Percentiles rank a stretch among this genome's conserved stretches.
Evolutionary conservation across 2,797 vertebrate species (phyloP).

Genomic region (Ptychadena robeensis): DNA sequence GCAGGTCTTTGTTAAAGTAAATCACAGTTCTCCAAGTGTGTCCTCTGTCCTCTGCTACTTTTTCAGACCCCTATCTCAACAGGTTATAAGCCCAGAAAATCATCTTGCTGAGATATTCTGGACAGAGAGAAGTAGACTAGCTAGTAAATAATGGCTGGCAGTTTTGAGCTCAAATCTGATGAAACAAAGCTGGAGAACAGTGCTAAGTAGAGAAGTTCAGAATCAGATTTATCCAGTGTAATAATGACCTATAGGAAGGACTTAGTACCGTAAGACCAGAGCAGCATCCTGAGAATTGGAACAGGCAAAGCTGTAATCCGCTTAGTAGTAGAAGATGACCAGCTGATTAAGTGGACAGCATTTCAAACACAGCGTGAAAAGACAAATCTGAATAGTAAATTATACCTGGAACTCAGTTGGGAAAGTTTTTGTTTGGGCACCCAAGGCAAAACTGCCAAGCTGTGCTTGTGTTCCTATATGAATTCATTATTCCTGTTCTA

Average conservation of each 20-base stretch:
- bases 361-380: conserved; percentile 8
- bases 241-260: conserved; percentile 13
- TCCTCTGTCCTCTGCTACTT: background rate
- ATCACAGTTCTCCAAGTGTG: background rate
- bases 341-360: conserved; percentile 21
- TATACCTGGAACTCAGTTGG: conserved; percentile 2
- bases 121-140: conserved; percentile 6
- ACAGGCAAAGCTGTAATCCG: conserved; percentile 6
- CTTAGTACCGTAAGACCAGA: background rate
- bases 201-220: background rate
- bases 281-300: background rate
- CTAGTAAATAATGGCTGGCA: conserved; percentile 8
- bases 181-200: background rate
- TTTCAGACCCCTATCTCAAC: background rate
- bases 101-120: background rate
- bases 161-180: background rate
- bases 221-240: conserved; percentile 11
- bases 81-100: background rate
- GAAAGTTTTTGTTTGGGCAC: background rate
- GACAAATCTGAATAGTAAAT: conserved; percentile 9
- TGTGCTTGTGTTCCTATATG: background rate
- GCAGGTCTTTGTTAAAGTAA: background rate
- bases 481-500: background rate
- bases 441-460: background rate
- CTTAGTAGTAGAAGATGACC: conserved; percentile 6